Evolutionary conservation across 2,113 vertebrate genomes (phyloP), one percentile per base, ranked within the genome.

Genomic region (Caretta caretta): DNA sequence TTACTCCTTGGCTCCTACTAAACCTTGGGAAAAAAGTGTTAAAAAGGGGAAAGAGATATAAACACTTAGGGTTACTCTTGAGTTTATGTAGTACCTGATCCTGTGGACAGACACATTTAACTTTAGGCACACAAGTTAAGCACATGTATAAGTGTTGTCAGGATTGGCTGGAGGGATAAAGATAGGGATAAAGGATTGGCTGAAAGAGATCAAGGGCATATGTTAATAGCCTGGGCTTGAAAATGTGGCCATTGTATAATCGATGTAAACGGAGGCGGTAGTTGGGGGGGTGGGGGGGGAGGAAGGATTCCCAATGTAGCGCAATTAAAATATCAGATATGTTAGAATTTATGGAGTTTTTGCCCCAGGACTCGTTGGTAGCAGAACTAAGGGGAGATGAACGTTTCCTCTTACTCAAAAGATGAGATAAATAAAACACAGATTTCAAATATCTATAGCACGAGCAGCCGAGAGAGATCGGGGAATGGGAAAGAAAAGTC

Each of bases 251-350:
- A 42, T 46, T 42, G 5, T 24, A 13, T 25, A 76, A 42, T 46
- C 38, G 25, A 76, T 76, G 5, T 46, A 76, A 46, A 76, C 8
- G 5, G 4, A 10, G 65, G 4, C 6, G 12, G 57, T 29, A 59
- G 57, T 12, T 27, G 56, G 4, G 11, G 27, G 9, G 20, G 27
- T 24, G 4, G 11, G 27, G 9, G 20, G 27, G 27, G 31, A 8
- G 4, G 14, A 7, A 16, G 3, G 16, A 46, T 46, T 10, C 10
- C 38, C 38, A 76, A 46, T 4, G 10, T 46, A 50, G 72, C 81
- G 83, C 87, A 69, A 69, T 88, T 86, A 83, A 88, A 92, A 31
- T 27, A 8, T 46, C 87, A 85, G 69, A 92, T 80, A 79, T 59
- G 53, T 78, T 53, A 62, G 46, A 69, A 46, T 11, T 88, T 51